phyloP scores from a whole-genome alignment of 2,113 vertebrate genomes.

The Engystomops pustulosus region DNA sequence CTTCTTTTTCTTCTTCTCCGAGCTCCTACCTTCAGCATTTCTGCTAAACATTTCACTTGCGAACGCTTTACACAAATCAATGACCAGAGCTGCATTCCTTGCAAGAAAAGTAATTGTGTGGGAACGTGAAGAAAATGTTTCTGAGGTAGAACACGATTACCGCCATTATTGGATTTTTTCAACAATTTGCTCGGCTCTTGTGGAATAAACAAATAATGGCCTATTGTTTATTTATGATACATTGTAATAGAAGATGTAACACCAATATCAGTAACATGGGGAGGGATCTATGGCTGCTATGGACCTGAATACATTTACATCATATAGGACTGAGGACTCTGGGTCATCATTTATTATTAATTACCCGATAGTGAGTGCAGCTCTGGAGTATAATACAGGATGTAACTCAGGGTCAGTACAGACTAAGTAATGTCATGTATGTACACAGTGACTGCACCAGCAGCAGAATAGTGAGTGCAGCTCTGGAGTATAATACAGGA shows the following conservation, averaged over 20 bases:
- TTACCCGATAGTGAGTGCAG: too few relatives aligned
- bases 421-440: too few relatives aligned
- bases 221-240: constrained; percentile 40
- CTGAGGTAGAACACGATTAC: not conserved
- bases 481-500: too few relatives aligned
- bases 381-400: too few relatives aligned
- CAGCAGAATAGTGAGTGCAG: too few relatives aligned
- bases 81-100: constrained; percentile 15
- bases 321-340: too few relatives aligned
- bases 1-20: not conserved
- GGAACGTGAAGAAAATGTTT: constrained; percentile 19
- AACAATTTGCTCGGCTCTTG: constrained; percentile 14
- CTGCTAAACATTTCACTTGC: not conserved
- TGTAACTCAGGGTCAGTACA: too few relatives aligned
- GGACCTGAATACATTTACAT: too few relatives aligned
- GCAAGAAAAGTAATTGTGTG: constrained; percentile 30
- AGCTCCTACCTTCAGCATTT: constrained; percentile 18
- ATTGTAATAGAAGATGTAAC: not conserved
- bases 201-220: constrained; percentile 27
- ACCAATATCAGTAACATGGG: too few relatives aligned
- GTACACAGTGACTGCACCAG: too few relatives aligned
- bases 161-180: constrained; percentile 19
- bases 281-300: too few relatives aligned
- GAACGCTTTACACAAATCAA: constrained; percentile 25
- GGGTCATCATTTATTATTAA: too few relatives aligned